Evolutionary conservation across 2,888 invertebrate genomes (phyloP).

Genomic region (Habrosyne pyritoides): DNA sequence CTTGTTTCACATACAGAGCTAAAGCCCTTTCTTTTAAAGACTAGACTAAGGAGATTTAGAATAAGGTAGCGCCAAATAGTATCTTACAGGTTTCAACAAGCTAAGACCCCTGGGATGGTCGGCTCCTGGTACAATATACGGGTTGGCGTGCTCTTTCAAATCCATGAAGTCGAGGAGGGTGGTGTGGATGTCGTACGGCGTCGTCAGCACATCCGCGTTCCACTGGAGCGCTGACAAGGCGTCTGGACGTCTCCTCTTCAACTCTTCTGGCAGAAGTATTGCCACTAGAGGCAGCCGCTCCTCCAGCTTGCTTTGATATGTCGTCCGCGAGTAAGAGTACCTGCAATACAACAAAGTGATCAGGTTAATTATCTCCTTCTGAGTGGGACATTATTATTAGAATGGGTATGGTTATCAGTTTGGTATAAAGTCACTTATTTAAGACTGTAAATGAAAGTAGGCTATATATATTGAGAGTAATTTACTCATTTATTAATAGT

Average conservation of each 20-base stretch:
- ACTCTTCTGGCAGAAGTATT: conserved; percentile 88
- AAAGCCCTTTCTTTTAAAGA: too few relatives aligned
- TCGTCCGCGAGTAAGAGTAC: conserved; percentile 83
- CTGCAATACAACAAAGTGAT: neutral
- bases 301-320: conserved; percentile 93
- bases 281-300: conserved; percentile 82
- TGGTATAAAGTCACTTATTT: too few relatives aligned
- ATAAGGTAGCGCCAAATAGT: neutral
- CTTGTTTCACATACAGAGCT: too few relatives aligned
- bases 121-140: conserved; percentile 67
- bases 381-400: too few relatives aligned
- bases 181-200: conserved; percentile 93
- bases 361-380: too few relatives aligned
- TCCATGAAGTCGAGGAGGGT: conserved; percentile 85
- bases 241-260: conserved; percentile 84
- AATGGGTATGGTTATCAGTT: too few relatives aligned
- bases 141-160: conserved; percentile 54
- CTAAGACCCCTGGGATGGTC: conserved; percentile 82
- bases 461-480: too few relatives aligned
- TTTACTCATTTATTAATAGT: too few relatives aligned
- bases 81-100: conserved; percentile 82
- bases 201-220: conserved; percentile 88
- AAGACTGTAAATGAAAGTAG: too few relatives aligned
- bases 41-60: too few relatives aligned
- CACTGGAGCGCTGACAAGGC: conserved; percentile 84